A percentile compares a stretch with the other conserved stretches of the same genome.
Evolutionary conservation across 2,888 invertebrate genomes (phyloP).

Genomic region (Pteria penguin): DNA sequence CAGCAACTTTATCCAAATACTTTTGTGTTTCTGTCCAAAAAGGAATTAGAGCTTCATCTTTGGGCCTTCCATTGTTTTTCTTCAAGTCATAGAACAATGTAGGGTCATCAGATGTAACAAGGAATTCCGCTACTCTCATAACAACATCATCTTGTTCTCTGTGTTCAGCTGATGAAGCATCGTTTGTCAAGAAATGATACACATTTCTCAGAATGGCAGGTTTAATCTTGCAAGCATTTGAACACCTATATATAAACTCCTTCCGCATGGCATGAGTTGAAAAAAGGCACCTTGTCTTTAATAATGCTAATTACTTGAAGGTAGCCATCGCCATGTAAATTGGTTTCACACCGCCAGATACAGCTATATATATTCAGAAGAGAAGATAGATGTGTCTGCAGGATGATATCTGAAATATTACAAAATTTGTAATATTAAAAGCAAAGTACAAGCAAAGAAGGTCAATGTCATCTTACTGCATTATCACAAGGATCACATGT

Average conservation of each 20-base stretch:
- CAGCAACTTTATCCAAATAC: constrained; percentile 28
- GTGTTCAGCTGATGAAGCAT: constrained; percentile 17
- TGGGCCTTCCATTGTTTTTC: constrained; percentile 33
- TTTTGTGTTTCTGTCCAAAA: constrained; percentile 35
- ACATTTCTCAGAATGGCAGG: constrained; percentile 25
- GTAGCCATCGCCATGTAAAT: no score
- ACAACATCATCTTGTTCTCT: constrained; percentile 22
- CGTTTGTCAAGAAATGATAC: constrained; percentile 23
- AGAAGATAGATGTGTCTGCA: no score
- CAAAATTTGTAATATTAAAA: no score
- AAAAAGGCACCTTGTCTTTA: no score
- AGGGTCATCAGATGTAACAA: constrained; percentile 38
- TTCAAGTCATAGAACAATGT: constrained; percentile 20
- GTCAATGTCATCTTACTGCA: no score
- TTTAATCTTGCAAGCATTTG: constrained; percentile 24
- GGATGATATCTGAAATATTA: no score
- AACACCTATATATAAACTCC: constrained; percentile 28
- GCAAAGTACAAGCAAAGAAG: no score
- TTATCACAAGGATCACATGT: no score
- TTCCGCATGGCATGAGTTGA: constrained; percentile 41
- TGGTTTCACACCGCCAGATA: no score
- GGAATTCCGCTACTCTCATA: constrained; percentile 22
- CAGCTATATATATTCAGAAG: no score
- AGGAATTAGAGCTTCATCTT: constrained; percentile 22
- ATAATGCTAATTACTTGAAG: no score